Percentiles rank a stretch among this genome's conserved stretches.
Evolutionary conservation across 2,797 vertebrate genomes (phyloP).

Genomic region (Clarias laeviceps): DNA sequence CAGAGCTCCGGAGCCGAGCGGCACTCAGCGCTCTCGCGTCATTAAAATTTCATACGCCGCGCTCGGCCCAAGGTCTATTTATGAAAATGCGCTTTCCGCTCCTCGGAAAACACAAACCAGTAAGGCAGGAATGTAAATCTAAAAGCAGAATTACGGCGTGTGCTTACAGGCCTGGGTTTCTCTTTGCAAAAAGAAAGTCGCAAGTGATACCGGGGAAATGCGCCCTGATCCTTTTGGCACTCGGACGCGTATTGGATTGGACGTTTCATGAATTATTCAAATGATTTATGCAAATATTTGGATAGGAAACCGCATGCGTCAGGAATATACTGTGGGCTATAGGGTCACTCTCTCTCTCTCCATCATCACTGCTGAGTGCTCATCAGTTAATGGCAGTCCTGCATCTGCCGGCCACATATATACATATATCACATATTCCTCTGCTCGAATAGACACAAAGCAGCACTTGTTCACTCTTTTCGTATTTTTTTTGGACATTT

Average conservation of each 20-base stretch:
- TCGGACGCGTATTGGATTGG: constrained; percentile 27
- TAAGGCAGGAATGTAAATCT: constrained; percentile 71
- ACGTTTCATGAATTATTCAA: constrained; percentile 56
- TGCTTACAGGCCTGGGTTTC: constrained; percentile 42
- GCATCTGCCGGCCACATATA: constrained; percentile 33
- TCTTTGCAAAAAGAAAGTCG: constrained; percentile 53
- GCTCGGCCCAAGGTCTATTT: constrained; percentile 94
- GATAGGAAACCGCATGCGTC: constrained; percentile 18
- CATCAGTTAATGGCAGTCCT: constrained; percentile 8
- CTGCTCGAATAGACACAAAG: constrained; percentile 23
- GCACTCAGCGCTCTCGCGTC: constrained; percentile 91
- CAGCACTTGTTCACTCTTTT: constrained; percentile 15
- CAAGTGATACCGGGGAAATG: constrained; percentile 28
- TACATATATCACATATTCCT: constrained; percentile 16
- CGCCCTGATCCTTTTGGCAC: constrained; percentile 21
- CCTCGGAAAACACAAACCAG: constrained; percentile 80
- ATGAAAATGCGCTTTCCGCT: constrained; percentile 93
- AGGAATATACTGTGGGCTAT: not conserved
- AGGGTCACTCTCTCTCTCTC: constrained; percentile 22
- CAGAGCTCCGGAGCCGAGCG: constrained; percentile 60
- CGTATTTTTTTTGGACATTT: not conserved
- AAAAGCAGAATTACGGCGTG: constrained; percentile 65
- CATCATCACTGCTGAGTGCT: constrained; percentile 22
- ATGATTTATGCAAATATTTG: constrained; percentile 55
- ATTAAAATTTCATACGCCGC: constrained; percentile 93